Conservation (phyloP, 2,888 invertebrate species). For the Cryptocephalus moraei region DNA sequence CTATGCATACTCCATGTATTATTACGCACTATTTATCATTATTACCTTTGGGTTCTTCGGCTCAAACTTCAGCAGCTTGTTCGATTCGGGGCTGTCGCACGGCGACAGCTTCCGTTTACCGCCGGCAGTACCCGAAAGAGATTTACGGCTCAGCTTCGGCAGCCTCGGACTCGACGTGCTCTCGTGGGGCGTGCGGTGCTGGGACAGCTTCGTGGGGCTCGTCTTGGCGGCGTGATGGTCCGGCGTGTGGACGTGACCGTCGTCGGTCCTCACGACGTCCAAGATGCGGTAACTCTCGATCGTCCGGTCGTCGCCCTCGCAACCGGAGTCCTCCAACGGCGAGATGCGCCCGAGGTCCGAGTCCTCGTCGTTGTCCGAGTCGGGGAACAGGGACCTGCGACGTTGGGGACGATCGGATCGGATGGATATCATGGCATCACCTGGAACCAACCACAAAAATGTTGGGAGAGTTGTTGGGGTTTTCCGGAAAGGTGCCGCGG, state of each 20-base stretch:
- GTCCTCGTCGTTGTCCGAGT: conserved; percentile 26
- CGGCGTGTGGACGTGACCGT: conserved; percentile 10
- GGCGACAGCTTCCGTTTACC: conserved; percentile 17
- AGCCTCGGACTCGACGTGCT: conserved; percentile 23
- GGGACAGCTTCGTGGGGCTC: conserved; percentile 17
- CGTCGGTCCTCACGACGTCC: conserved; percentile 14
- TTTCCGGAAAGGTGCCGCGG: no score
- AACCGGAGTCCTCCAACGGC: conserved; percentile 35
- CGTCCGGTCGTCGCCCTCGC: conserved; percentile 11
- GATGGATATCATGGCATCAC: conserved; percentile 1
- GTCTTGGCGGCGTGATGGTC: conserved; percentile 8
- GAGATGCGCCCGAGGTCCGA: conserved; percentile 50
- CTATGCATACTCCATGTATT: no score
- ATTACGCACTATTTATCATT: background rate
- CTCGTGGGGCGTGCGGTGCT: conserved; percentile 32
- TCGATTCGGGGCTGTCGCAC: conserved; percentile 13
- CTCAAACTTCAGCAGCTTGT: conserved; percentile 14
- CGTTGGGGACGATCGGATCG: conserved; percentile 38
- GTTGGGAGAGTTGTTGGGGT: no score
- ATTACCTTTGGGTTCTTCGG: conserved; percentile 29
- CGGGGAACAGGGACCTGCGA: conserved; percentile 52
- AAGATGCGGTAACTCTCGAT: conserved; percentile 18
- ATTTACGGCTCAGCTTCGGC: conserved; percentile 30
- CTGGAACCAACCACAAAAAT: no score
- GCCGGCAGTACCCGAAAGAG: conserved; percentile 21